Conservation (phyloP, 2,113 vertebrate species). For the Microcebus tavaratra region DNA sequence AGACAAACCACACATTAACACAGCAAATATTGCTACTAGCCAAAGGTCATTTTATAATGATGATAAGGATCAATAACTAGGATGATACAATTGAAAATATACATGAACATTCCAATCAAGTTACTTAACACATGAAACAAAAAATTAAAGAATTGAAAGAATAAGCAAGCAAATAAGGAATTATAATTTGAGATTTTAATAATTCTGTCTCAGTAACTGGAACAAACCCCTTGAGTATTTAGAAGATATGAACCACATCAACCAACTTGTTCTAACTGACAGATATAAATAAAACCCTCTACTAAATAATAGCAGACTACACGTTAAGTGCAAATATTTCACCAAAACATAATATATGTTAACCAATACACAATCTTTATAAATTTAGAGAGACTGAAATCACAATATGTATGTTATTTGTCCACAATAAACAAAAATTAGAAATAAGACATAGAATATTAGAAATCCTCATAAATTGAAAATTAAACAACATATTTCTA, state of each 20-base stretch:
- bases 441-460: background rate
- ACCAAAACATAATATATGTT: too few relatives aligned
- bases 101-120: background rate
- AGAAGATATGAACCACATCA: background rate
- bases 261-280: background rate
- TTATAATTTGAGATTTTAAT: background rate
- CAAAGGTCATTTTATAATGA: background rate
- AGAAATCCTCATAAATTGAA: background rate
- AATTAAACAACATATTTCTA: background rate
- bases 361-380: background rate
- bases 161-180: too few relatives aligned
- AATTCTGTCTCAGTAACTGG: background rate
- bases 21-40: background rate
- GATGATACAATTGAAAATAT: background rate
- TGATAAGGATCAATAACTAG: background rate
- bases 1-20: background rate
- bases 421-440: background rate
- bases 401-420: background rate
- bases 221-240: too few relatives aligned
- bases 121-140: background rate
- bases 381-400: background rate
- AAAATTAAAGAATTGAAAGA: background rate
- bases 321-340: too few relatives aligned
- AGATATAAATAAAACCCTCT: too few relatives aligned
- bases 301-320: too few relatives aligned